Base-by-base conservation (phyloP, 2,888 invertebrate genomes). In the Pseudeuparius sepicola region DNA sequence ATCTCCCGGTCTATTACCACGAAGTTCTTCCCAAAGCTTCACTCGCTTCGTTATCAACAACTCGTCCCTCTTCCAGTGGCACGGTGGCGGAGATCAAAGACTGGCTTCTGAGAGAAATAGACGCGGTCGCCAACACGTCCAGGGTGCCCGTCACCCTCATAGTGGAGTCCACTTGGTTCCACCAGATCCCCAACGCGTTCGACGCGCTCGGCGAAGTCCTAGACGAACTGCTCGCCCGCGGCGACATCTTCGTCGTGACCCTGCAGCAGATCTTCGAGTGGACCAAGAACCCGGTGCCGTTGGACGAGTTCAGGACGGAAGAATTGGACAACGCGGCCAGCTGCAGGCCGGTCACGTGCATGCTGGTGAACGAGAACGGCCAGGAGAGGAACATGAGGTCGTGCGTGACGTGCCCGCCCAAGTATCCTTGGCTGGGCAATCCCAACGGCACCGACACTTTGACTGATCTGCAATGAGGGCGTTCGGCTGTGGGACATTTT, bases 61-160 rank as follows among this genome's bases (percentile, higher is more conserved):
- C n/a, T n/a, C n/a, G n/a, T n/a, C n/a, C n/a, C 29, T 15, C 29
- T 55, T 56, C 13, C 45, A 61, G 56, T 35, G 52, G 50, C n/a
- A 54, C 54, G 14, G 48, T 52, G 2, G 44, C 51, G 1, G 54
- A 57, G 13, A 60, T 66, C 20, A 49, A 52, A 3, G 40, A 57
- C 10, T 67, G 68, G 56, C 48, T 73, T 4, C 50, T 54, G 41
- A 43, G 47, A 2, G 66, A 71, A 50, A 66, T 71, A 44, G 36
- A 59, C 2, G 49, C 49, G 3, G 58, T 63, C 39, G 66, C 67
- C 45, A 44, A 47, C 2, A 49, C 47, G 2, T 63, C 61, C 39
- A 53, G 54, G 27, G 66, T 67, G n/a, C 72, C 71, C 3, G 58
- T 67, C 35, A 66, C 65, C 2, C 45, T 71, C 2, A 56, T 63